Evolutionary conservation across 2,113 vertebrate genomes (phyloP), one percentile per base, ranked within the genome.

Genomic region (Seriola aureovittata): DNA sequence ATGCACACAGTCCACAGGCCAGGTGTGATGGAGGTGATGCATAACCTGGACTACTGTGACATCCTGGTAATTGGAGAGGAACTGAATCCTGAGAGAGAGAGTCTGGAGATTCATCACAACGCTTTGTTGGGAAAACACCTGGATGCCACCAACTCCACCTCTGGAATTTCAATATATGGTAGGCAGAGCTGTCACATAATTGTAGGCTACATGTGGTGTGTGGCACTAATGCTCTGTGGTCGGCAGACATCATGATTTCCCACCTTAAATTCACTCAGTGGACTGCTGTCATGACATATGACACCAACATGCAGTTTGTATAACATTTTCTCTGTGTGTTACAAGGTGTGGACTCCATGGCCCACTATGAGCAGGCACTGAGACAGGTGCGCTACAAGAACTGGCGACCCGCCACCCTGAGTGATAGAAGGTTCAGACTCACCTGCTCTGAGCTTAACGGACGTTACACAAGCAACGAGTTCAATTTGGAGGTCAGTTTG

Each of bases 21-120:
- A 38, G 90, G 92, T 52, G 89, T 96, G 66, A 93, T 96, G 86
- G 96, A 99, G 86, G 96, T 98, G 93, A 97, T 97, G 74, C 97
- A 99, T 90, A 97, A 97, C 93, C 92, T 99, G 92, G 98, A 99
- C 92, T 99, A 98, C 93, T 99, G 98, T 92, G 98, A 99, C 81
- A 92, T 99, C 86, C 91, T 99, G 95, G 96, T 99, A 16, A 95
- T 96, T 73, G 98, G 97, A 2, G 92, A 97, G 36, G 97, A 99
- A 80, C 88, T 99, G 80, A 94, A 96, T 83, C 94, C 96, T 1
- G 94, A 94, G 54, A 94, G 93, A 70, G 98, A 99, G 54, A 97
- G 96, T 92, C 92, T 99, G 72, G 96, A 97, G 88, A 93, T 99
- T 81, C 96, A 96, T 77, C 95, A 80, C 67, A 91, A 78, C 0